Conservation (phyloP, 2,113 vertebrate genomes). For the Nothocercus julius region DNA sequence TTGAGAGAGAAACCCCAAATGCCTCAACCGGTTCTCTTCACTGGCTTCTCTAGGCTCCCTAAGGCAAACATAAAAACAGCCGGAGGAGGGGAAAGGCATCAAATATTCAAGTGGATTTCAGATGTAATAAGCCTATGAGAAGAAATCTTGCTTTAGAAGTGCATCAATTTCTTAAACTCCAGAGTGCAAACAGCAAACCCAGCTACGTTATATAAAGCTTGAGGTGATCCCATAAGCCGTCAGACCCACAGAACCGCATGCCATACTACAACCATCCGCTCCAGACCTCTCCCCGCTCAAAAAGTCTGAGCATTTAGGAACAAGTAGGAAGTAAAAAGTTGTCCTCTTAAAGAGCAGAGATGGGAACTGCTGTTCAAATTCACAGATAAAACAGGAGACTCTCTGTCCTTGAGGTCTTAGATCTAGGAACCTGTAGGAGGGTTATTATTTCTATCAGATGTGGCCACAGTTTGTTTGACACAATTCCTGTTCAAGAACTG, state of each 20-base stretch:
- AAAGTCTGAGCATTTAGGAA: background rate
- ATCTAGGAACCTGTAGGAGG: background rate
- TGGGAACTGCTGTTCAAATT: background rate
- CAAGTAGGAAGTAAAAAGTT: background rate
- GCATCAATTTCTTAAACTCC: background rate
- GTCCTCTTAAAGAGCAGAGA: background rate
- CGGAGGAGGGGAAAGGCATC: background rate
- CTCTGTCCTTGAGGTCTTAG: accelerated
- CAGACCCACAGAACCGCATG: background rate
- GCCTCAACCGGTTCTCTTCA: background rate
- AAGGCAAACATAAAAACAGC: background rate
- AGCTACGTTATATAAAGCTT: background rate
- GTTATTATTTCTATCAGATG: background rate
- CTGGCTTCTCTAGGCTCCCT: background rate
- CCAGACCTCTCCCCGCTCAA: background rate
- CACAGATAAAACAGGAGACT: background rate
- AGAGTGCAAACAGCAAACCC: background rate
- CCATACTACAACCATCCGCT: background rate
- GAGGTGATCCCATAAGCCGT: background rate
- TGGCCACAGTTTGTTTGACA: background rate
- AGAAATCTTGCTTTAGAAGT: background rate
- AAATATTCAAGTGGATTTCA: background rate
- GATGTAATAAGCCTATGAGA: background rate
- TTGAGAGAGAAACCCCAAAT: background rate
- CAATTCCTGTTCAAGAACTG: background rate